Evolutionary conservation across 2,113 vertebrate species (phyloP).

Genomic region (Donacobius atricapilla): DNA sequence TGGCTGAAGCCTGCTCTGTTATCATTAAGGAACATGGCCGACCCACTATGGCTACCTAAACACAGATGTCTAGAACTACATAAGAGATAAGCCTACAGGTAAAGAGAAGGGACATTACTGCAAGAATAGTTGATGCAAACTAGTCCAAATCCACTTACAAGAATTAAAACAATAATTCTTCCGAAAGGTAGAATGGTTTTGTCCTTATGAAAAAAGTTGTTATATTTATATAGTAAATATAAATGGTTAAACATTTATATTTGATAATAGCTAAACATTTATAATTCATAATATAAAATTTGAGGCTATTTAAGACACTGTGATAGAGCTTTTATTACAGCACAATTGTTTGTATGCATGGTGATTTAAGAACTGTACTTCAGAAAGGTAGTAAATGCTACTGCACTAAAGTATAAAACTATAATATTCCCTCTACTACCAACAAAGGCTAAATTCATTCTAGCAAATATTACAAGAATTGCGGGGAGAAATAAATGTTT

Average conservation of each 20-base stretch:
- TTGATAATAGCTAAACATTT: background rate
- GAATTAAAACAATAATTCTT: background rate
- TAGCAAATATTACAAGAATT: background rate
- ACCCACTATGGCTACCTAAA: background rate
- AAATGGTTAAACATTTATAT: background rate
- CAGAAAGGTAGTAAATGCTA: background rate
- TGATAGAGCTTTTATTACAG: background rate
- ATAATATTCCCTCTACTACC: background rate
- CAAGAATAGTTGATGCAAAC: background rate
- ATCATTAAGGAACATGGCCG: background rate
- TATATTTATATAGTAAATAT: background rate
- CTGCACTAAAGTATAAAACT: background rate
- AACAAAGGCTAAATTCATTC: background rate
- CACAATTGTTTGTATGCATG: background rate
- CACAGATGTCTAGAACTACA: background rate
- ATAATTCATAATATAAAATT: background rate
- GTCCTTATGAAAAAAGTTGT: background rate
- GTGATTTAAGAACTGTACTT: background rate
- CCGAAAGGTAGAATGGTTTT: background rate
- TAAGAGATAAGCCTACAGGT: background rate
- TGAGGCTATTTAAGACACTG: background rate
- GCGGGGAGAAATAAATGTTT: background rate
- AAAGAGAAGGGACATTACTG: background rate
- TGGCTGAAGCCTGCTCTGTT: background rate
- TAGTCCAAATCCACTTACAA: background rate